Evolutionary conservation across 2,888 invertebrate genomes (phyloP).

Genomic region (Laothoe populi): DNA sequence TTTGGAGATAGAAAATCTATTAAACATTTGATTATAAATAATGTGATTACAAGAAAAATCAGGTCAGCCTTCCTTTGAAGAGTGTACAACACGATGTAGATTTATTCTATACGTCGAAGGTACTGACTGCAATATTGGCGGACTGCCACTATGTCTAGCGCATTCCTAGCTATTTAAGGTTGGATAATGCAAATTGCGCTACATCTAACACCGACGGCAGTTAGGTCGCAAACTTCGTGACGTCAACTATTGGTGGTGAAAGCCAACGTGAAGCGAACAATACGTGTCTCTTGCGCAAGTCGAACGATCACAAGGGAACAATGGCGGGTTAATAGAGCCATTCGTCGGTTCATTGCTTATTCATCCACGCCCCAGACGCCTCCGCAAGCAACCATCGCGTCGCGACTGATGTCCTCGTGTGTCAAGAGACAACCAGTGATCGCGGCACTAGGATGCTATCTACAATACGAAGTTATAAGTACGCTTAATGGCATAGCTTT

Average conservation of each 20-base stretch:
- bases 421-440: slow-evolving; percentile 31
- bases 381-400: slow-evolving; percentile 64
- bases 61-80: no score
- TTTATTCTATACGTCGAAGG: not conserved
- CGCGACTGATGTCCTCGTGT: slow-evolving; percentile 74
- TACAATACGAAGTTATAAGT: not conserved
- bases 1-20: no score
- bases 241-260: slow-evolving; percentile 73
- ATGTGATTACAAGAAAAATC: no score
- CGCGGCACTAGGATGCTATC: slow-evolving; percentile 3
- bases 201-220: slow-evolving; percentile 69
- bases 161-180: slow-evolving; percentile 60
- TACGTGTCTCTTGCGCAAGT: slow-evolving; percentile 81
- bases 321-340: slow-evolving; percentile 82
- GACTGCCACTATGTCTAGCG: slow-evolving; percentile 53
- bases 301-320: slow-evolving; percentile 72
- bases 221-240: slow-evolving; percentile 69
- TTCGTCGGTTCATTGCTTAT: slow-evolving; percentile 83
- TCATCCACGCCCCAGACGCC: slow-evolving; percentile 83
- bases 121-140: slow-evolving; percentile 41
- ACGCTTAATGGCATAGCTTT: not conserved
- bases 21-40: no score
- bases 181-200: slow-evolving; percentile 71
- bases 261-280: slow-evolving; percentile 73
- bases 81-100: not conserved